Evolutionary conservation across 2,797 vertebrate genomes (phyloP), one percentile per base, ranked within the genome.

Genomic region (Distichodus sexfasciatus): DNA sequence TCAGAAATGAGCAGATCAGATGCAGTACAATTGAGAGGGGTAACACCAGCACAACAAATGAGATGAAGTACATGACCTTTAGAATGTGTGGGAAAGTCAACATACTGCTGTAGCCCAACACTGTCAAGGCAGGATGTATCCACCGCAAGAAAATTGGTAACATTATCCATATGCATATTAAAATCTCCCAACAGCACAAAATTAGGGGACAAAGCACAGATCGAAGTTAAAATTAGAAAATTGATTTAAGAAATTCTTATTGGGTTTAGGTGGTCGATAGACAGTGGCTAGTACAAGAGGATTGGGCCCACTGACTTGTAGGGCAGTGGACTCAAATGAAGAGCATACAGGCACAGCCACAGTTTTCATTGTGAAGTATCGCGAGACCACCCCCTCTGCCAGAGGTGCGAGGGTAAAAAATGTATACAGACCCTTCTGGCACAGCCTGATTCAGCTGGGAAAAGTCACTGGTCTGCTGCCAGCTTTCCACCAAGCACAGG

Each of bases 401-500:
- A 41, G 7, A 41, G 11, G 14, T 12, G 9, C 26, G 8, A n/a
- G 41, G 33, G 59, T 69, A 29, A 38, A 24, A 59, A 41, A 29
- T 69, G 65, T 57, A 68, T 43, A 68, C 53, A 68, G 44, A 58
- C 15, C 26, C 21, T 3, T 1, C 12, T 5, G 40, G 58, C n/a
- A 40, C n/a, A 28, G 17, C 26, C 10, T 67, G 7, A 57, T 67
- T 67, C 1, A 46, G 41, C n/a, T 44, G 53, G 3, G 38, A 12
- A 31, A 55, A 67, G 14, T 67, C 21, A n/a, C 24, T 23, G 12
- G 38, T 21, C 28, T 51, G 48, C 21, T 51, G 48, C 3, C 4
- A 51, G 2, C 6, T 51, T 10, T 51, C 21, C 4, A n/a, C 28
- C 15, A 51, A 26, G 15, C 48, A 51, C 6, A 51, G 48, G 15